Evolutionary conservation across 1,140 invertebrate genomes (phyloP), one percentile per base, ranked within the genome.

Genomic region (Pygmarrhopalites habei): DNA sequence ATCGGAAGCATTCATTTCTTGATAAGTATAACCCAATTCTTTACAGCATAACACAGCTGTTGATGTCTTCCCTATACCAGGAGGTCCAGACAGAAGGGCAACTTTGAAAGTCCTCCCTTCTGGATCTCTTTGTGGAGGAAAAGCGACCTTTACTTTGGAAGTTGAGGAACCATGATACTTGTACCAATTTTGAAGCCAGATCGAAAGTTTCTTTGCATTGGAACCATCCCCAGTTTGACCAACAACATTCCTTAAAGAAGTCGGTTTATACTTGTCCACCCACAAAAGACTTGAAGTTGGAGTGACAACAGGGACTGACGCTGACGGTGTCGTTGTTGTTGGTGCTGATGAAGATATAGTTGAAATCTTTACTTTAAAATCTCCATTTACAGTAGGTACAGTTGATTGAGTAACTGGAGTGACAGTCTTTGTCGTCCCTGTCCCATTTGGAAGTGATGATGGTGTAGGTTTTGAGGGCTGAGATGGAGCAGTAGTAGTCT

Each of bases 1-100:
- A 78, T 98, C 95, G 0, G 95, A 98, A 0, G 95, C 96, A 80
- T 99, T 99, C 69, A 98, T 87, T 77, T 99, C 96, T 26, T 98
- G 85, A 60, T 86, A 82, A 76, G 94, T 91, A 72, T 90, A 94
- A 1, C 88, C 89, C 15, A 94, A 74, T 76, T 95, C 90, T 74
- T 89, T 85, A 66, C 85, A 87, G 19, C 90, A 86, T 51, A 92
- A 79, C 66, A 86, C 82, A 23, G 86, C 91, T 1, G 87, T 89
- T 17, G 92, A 95, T 0, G 92, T 95, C 82, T 95, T 95, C 77
- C 90, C 92, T 70, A 96, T 84, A 52, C 92, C 92, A 0, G 97
- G 96, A 26, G 95, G 87, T 15, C 97, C 97, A 41, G 95, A 98
- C 0, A 99, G 78, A 7, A 99, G 75, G 1, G 90, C 94, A 23